These are phyloP conservation scores for Rosalia funebris DNA, from an alignment of 2,888 invertebrate genomes.

Conservation along the genomic window DNA sequence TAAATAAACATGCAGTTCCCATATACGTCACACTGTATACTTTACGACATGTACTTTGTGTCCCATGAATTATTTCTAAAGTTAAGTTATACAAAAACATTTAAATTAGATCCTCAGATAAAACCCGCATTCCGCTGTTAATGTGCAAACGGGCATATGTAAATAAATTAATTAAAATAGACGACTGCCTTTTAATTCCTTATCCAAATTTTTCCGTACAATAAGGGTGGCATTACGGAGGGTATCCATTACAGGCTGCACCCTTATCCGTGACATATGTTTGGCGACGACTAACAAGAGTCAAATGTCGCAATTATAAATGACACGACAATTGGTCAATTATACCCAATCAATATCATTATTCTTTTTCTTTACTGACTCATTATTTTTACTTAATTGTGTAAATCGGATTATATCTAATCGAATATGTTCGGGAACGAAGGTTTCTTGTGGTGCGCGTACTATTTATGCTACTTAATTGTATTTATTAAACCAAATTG, in stretches of 20 bases:
- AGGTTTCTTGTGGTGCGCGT: no score
- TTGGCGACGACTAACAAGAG: conserved; percentile 40
- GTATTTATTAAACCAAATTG: conserved; percentile 10
- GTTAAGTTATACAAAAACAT: conserved; percentile 7
- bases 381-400: conserved; percentile 32
- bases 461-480: background rate
- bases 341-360: conserved; percentile 44
- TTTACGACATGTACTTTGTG: no score
- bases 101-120: conserved; percentile 42
- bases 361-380: conserved; percentile 36
- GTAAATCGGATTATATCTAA: background rate
- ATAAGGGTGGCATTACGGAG: conserved; percentile 38
- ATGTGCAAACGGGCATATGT: conserved; percentile 4
- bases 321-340: conserved; percentile 49
- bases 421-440: background rate
- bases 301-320: conserved; percentile 46
- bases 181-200: conserved; percentile 29
- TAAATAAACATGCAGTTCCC: no score
- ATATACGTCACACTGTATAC: no score
- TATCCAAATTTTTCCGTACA: conserved; percentile 11
- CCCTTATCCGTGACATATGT: conserved; percentile 47
- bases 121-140: conserved; percentile 41
- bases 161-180: conserved; percentile 38
- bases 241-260: conserved; percentile 43
- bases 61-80: conserved; percentile 1